Conservation (phyloP, 2,888 invertebrate species). For the Alloscopus bannaensis region DNA sequence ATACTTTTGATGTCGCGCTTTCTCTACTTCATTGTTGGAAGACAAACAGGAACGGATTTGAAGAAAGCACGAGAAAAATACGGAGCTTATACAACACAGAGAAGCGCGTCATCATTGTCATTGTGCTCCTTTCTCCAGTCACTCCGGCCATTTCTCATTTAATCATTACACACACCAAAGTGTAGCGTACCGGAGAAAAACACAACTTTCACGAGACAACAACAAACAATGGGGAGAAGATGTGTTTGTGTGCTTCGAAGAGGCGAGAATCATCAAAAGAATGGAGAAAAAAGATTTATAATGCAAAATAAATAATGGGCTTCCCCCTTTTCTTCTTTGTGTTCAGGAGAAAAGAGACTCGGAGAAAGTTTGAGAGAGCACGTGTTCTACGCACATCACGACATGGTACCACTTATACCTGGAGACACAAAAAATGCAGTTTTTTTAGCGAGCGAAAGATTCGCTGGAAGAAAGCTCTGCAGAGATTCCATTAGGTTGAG, state of each 20-base stretch:
- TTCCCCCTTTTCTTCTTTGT: not conserved
- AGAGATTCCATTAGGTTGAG: not conserved
- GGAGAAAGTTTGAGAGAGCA: conserved; percentile 6
- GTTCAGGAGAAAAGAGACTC: too few relatives aligned
- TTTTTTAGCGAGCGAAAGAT: not conserved
- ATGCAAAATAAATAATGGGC: conserved; percentile 29
- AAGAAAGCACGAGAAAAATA: conserved; percentile 4
- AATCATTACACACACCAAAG: conserved; percentile 22
- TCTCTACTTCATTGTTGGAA: not conserved
- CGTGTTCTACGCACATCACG: not conserved
- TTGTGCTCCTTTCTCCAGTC: conserved; percentile 3
- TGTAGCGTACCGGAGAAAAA: not conserved
- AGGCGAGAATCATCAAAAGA: conserved; percentile 23
- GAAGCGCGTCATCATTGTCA: conserved; percentile 9
- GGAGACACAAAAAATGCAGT: not conserved
- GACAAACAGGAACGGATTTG: conserved; percentile 1
- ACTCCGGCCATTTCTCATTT: conserved; percentile 29
- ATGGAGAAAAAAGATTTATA: conserved; percentile 26
- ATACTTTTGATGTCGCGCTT: conserved; percentile 18
- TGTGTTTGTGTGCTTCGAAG: too few relatives aligned
- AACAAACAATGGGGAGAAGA: conserved; percentile 1
- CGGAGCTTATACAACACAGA: too few relatives aligned
- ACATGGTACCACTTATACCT: not conserved
- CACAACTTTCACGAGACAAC: not conserved
- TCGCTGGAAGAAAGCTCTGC: not conserved